Evolutionary conservation across 2,888 invertebrate species (phyloP), one percentile per base, ranked within the genome.

Genomic region (Eudasyphora cyanicolor): DNA sequence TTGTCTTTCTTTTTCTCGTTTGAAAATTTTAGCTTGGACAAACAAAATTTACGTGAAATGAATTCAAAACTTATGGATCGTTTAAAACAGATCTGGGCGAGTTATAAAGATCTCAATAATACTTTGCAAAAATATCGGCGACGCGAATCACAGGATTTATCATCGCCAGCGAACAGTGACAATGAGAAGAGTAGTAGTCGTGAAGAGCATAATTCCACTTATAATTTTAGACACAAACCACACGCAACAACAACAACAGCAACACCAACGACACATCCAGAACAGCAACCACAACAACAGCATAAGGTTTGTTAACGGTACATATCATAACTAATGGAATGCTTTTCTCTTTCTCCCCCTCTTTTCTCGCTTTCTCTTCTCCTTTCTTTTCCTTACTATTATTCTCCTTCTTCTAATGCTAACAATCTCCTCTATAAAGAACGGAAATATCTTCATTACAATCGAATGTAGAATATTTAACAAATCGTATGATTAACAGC

Each of bases 391-490:
- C n/a, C 24, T 64, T 10, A n/a, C n/a, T n/a, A n/a, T 70, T 73
- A 19, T 24, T 74, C 21, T 82, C 42, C 51, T 82, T 19, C 62
- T 69, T 83, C 81, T 86, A 74, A 76, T 29, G 70, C 73, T 78
- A 2, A 77, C 71, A 27, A 0, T 74, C 21, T 14, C 54, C 21
- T 80, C 38, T 78, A n/a, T 79, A 64, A 76, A 92, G 92, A 90
- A 90, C 91, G 90, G 92, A 92, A 89, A 91, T 92, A 90, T 91
- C 91, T 82, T 89, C 90, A 87, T 87, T 92, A 86, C 92, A 92
- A 88, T 90, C 92, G 86, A 92, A 92, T 90, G 91, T 92, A 90
- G 92, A 92, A 85, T 92, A 90, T 89, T 89, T 92, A 87, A 90
- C 91, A 38, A 92, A 90, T 89, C 91, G 91, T 86, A 91, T 92